Conservation (phyloP, 2,113 vertebrate genomes). For the Labrus mixtus region DNA sequence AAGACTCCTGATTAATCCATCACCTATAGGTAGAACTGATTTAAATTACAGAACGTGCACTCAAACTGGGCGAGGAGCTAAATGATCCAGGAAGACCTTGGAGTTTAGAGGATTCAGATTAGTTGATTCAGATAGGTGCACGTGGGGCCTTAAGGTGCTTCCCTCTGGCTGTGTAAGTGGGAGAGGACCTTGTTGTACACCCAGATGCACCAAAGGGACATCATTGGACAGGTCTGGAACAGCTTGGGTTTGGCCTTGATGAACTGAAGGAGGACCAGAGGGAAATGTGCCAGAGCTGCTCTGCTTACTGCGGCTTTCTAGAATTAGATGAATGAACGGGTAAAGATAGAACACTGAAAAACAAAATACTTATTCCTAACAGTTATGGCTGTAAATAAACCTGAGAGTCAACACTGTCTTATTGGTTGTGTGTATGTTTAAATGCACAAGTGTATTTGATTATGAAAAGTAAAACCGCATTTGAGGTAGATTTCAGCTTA, state of each 20-base stretch:
- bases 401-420: background rate
- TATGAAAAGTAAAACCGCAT: background rate
- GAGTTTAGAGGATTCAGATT: slow-evolving; percentile 32
- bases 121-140: slow-evolving; percentile 6
- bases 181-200: slow-evolving; percentile 23
- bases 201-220: slow-evolving; percentile 26
- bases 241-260: background rate
- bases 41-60: background rate
- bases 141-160: slow-evolving; percentile 8
- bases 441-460: background rate
- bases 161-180: slow-evolving; percentile 26
- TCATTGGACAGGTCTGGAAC: slow-evolving; percentile 5
- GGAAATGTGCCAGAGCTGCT: background rate
- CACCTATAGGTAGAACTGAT: too few relatives aligned
- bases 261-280: background rate
- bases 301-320: background rate
- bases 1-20: too few relatives aligned
- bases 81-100: background rate
- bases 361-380: background rate
- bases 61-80: background rate
- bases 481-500: too few relatives aligned
- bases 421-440: background rate
- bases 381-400: background rate
- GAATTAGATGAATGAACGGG: background rate
- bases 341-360: background rate